Percentiles rank a stretch among this genome's conserved stretches.
Evolutionary conservation across 2,888 invertebrate species (phyloP).

Genomic region (Sinelater perroti): DNA sequence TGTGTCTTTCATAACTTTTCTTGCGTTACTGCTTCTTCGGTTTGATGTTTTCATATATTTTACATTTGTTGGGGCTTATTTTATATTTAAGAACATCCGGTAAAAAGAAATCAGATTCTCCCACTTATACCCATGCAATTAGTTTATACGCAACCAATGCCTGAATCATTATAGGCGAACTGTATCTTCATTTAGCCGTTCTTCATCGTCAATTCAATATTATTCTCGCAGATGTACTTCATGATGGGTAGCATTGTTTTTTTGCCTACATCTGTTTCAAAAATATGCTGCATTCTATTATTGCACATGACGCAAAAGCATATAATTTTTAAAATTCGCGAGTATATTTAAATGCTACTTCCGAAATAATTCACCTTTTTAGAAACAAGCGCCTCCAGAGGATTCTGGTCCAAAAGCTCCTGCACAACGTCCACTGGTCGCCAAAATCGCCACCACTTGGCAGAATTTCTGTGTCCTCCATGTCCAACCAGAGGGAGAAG

Average conservation of each 20-base stretch:
- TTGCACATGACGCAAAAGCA: neutral
- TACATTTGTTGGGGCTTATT: constrained; percentile 97
- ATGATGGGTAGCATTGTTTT: constrained; percentile 99
- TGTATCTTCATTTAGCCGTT: constrained; percentile 99
- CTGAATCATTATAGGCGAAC: constrained; percentile 97
- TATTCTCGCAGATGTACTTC: constrained; percentile 98
- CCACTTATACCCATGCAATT: constrained; percentile 98
- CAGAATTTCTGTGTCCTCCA: constrained; percentile 12
- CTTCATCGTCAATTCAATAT: constrained; percentile 98
- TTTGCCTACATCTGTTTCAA: constrained; percentile 95
- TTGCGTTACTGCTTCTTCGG: constrained; percentile 95
- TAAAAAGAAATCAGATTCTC: constrained; percentile 98
- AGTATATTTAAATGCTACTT: neutral
- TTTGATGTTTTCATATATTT: constrained; percentile 98
- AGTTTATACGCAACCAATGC: constrained; percentile 95
- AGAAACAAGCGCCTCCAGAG: neutral
- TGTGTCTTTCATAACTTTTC: constrained; percentile 94
- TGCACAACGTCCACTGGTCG: constrained; percentile 1
- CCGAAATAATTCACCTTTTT: constrained; percentile 16
- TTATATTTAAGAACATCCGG: constrained; percentile 98
- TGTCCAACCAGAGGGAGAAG: neutral
- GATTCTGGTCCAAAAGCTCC: neutral
- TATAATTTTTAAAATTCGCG: neutral
- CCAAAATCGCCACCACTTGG: constrained; percentile 1
- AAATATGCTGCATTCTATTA: constrained; percentile 80